phyloP scores from a whole-genome alignment of 2,888 invertebrate species.

The Argyresthia goedartella region DNA sequence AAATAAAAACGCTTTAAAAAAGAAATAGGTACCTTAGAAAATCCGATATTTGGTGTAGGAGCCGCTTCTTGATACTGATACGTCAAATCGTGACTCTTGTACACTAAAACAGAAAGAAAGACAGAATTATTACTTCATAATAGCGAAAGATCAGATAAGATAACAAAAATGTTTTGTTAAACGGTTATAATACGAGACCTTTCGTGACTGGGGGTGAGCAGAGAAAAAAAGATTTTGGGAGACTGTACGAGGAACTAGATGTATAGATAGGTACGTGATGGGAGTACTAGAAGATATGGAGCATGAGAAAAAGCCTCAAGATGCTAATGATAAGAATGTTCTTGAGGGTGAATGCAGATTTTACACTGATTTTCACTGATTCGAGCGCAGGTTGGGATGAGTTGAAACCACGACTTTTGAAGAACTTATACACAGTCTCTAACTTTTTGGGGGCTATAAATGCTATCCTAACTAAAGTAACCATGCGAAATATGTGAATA shows the following conservation, averaged over 20 bases:
- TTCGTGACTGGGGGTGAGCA: slow-evolving; percentile 63
- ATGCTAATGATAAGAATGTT: background rate
- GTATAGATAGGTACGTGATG: slow-evolving; percentile 61
- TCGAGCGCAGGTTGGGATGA: background rate
- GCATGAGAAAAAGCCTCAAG: slow-evolving; percentile 40
- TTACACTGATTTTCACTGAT: background rate
- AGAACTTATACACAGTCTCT: too few species aligned
- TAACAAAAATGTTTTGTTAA: slow-evolving; percentile 66
- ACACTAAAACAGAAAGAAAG: slow-evolving; percentile 82
- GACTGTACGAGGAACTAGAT: slow-evolving; percentile 45
- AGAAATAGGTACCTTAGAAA: slow-evolving; percentile 82
- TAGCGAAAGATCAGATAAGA: slow-evolving; percentile 58
- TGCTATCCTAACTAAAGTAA: too few species aligned
- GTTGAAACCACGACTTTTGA: too few species aligned
- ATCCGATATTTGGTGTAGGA: slow-evolving; percentile 88
- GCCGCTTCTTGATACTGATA: slow-evolving; percentile 77
- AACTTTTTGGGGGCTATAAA: too few species aligned
- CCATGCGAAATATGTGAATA: too few species aligned
- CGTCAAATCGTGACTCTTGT: slow-evolving; percentile 83
- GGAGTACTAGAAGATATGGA: slow-evolving; percentile 42
- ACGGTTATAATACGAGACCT: slow-evolving; percentile 60
- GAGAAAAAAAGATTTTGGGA: slow-evolving; percentile 54
- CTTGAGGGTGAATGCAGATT: background rate
- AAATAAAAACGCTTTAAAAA: slow-evolving; percentile 6
- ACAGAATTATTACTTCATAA: slow-evolving; percentile 63